Percentiles rank a stretch among this genome's conserved stretches.
Evolutionary conservation across 2,888 invertebrate species (phyloP).

Genomic region (Aphodius granarius): DNA sequence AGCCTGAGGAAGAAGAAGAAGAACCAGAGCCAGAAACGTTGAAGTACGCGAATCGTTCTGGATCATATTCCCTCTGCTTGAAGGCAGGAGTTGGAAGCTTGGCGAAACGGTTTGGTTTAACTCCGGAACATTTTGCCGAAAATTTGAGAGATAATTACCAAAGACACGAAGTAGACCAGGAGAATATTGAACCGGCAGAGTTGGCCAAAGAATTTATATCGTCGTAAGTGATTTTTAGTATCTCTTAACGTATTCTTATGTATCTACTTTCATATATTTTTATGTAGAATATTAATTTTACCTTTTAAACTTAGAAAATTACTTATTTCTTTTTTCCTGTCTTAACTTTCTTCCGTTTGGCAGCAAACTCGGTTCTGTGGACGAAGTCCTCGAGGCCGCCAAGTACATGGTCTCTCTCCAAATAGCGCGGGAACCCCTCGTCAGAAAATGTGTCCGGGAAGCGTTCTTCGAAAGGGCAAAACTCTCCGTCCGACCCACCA

Average conservation of each 20-base stretch:
- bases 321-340: neutral
- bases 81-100: slow-evolving; percentile 82
- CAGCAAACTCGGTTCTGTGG: slow-evolving; percentile 68
- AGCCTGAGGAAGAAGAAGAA: slow-evolving; percentile 60
- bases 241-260: too few relatives aligned
- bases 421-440: slow-evolving; percentile 86
- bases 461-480: slow-evolving; percentile 88
- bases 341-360: slow-evolving; percentile 21
- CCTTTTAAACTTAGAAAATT: too few relatives aligned
- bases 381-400: slow-evolving; percentile 87
- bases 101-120: slow-evolving; percentile 88
- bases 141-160: slow-evolving; percentile 95
- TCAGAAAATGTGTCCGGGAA: slow-evolving; percentile 83
- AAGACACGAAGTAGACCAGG: slow-evolving; percentile 93
- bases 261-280: too few relatives aligned
- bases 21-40: slow-evolving; percentile 64
- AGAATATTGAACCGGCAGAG: slow-evolving; percentile 79
- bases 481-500: slow-evolving; percentile 79
- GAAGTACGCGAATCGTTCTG: slow-evolving; percentile 85
- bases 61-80: slow-evolving; percentile 85
- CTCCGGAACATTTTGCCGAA: slow-evolving; percentile 94
- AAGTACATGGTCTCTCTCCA: slow-evolving; percentile 95
- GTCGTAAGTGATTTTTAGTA: slow-evolving; percentile 43
- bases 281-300: too few relatives aligned
- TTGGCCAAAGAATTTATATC: slow-evolving; percentile 78